These are phyloP conservation scores for Pantherophis guttatus DNA, from an alignment of 2,113 vertebrate species.

Conservation along the genomic window DNA sequence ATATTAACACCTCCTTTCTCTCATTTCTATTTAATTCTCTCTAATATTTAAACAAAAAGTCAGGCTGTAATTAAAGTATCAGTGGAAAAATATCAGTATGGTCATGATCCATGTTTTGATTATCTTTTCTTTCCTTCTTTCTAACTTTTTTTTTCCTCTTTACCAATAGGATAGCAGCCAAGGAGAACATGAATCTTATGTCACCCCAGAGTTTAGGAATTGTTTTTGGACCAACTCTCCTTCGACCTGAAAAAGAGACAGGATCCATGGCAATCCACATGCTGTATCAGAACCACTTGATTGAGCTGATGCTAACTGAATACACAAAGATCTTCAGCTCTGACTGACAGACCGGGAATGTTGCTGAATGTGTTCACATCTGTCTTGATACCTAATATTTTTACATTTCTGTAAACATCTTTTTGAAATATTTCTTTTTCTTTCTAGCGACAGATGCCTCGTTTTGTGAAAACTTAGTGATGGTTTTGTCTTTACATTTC, in stretches of 20 bases:
- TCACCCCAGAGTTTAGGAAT: constrained; percentile 92
- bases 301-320: constrained; percentile 86
- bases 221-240: constrained; percentile 93
- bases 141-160: constrained; percentile 50
- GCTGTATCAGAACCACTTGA: constrained; percentile 95
- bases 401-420: constrained; percentile 84
- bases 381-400: constrained; percentile 81
- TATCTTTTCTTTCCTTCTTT: constrained; percentile 32
- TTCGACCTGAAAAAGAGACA: constrained; percentile 84
- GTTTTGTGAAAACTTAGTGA: constrained; percentile 78
- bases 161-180: constrained; percentile 80
- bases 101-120: not conserved
- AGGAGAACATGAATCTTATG: constrained; percentile 88
- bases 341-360: constrained; percentile 75
- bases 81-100: not conserved
- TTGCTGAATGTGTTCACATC: constrained; percentile 74
- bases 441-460: constrained; percentile 81
- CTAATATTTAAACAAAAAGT: constrained; percentile 16
- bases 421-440: constrained; percentile 80
- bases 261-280: constrained; percentile 92
- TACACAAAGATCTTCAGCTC: constrained; percentile 82
- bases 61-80: not conserved
- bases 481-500: constrained; percentile 76
- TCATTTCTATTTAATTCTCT: not conserved
- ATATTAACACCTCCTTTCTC: not conserved